Base-by-base conservation (phyloP, 2,797 vertebrate genomes). In the Chromobotia macracanthus region DNA sequence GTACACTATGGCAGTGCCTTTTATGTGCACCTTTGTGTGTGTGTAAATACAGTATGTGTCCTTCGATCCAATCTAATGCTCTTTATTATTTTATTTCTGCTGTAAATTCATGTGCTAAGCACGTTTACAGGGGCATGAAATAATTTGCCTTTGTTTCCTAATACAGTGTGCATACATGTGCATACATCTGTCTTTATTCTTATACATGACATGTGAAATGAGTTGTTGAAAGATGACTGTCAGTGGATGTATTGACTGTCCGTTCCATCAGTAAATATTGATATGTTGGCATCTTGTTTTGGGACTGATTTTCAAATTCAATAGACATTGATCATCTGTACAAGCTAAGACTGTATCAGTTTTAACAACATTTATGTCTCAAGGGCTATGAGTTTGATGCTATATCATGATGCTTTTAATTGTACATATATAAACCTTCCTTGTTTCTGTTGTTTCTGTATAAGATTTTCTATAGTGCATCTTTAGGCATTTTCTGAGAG, bases 401-500 rank as follows among this genome's bases (percentile, higher is more conserved):
- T 28, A 28, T 28, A 28, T 28, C 28, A 28, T 28, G 28, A 28
- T 48, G 15, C 5, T 15, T 48, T 48, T 15, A 48, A 50, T 15
- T 50, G 48, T 50, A 50, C 48, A 16, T 50, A 16, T 50, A 9
- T 50, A 15, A 50, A 15, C 13, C 48, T 16, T 15, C 13, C 48
- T 15, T 16, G 4, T 50, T 50, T 50, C 5, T 50, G 16, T 5
- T 12, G 11, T 44, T 44, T 44, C 41, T 44, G 41, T 44, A 16
- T 50, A 16, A 41, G 38, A 9, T 41, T 41, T 41, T 9, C 9
- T 41, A 8, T 41, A 41, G 38, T 41, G 9, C 7, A 41, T 64
- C 31, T 66, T 68, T 80, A 56, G 21, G 18, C 23, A 69, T 80
- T 55, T 64, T 38, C 25, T 25, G 19, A 65, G 8, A 5, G 23